These are phyloP conservation scores for Rhamphomyia laevipes DNA, from an alignment of 2,888 invertebrate species.

Conservation along the genomic window DNA sequence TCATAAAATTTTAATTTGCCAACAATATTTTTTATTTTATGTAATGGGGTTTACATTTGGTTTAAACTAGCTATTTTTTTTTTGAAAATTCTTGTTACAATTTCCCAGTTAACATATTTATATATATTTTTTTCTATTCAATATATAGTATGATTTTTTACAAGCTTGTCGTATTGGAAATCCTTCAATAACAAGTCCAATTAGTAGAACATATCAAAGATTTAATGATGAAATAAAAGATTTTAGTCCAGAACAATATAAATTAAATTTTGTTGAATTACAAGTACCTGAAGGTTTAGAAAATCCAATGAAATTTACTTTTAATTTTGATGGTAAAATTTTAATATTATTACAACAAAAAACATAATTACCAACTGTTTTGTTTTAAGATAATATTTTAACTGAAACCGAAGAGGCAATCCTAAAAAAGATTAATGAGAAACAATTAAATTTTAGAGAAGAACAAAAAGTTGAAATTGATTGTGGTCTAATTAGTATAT, in stretches of 20 bases:
- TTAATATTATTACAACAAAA: too few species aligned
- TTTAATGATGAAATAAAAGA: constrained; percentile 27
- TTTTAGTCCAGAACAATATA: constrained; percentile 32
- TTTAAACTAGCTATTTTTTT: too few species aligned
- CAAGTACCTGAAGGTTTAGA: constrained; percentile 33
- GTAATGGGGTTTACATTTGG: too few species aligned
- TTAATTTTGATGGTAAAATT: constrained; percentile 25
- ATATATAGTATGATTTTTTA: constrained; percentile 13
- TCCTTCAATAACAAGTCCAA: constrained; percentile 24
- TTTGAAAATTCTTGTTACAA: too few species aligned
- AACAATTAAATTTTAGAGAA: constrained; percentile 7
- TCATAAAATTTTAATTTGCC: too few species aligned
- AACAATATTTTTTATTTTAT: too few species aligned
- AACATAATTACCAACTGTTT: background rate
- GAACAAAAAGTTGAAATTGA: constrained; percentile 25
- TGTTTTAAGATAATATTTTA: constrained; percentile 20
- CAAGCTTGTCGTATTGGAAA: constrained; percentile 23
- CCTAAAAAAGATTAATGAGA: constrained; percentile 23
- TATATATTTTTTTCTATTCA: background rate
- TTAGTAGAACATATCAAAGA: constrained; percentile 26
- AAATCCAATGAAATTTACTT: constrained; percentile 28
- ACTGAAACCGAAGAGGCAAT: constrained; percentile 26
- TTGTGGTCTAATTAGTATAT: constrained; percentile 30
- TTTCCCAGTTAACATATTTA: too few species aligned
- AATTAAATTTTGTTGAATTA: constrained; percentile 31